A percentile compares a stretch with the other conserved stretches of the same genome.
Evolutionary conservation across 2,113 vertebrate genomes (phyloP).

Genomic region (Muscicapa adusta): DNA sequence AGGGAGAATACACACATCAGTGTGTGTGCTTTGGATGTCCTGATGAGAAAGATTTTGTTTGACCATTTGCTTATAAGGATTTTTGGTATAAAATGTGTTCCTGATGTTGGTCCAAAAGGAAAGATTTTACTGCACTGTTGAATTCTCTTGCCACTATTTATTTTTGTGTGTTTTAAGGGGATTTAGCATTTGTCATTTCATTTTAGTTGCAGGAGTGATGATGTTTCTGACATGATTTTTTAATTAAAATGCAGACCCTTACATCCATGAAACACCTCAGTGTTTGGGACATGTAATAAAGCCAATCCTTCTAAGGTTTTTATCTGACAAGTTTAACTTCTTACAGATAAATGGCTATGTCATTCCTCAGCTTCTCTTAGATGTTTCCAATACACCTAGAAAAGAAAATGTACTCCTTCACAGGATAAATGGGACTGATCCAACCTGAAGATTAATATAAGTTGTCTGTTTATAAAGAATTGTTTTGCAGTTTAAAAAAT

Average conservation of each 20-base stretch:
- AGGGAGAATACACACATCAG: neutral
- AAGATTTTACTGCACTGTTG: neutral
- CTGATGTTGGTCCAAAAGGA: neutral
- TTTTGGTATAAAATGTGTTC: neutral
- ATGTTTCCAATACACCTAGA: neutral
- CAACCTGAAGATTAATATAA: neutral
- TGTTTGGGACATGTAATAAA: neutral
- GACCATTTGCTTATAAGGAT: neutral
- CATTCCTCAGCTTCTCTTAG: neutral
- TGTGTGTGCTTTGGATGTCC: neutral
- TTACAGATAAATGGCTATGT: neutral
- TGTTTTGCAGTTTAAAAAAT: neutral
- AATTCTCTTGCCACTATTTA: neutral
- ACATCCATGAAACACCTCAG: neutral
- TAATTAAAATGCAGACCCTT: neutral
- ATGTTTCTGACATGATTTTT: neutral
- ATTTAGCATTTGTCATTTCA: neutral
- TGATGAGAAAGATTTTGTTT: neutral
- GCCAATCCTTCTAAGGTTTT: neutral
- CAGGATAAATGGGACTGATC: neutral
- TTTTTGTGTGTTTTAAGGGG: neutral
- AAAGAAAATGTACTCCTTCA: neutral
- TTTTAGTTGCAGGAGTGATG: neutral
- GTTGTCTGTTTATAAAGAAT: neutral
- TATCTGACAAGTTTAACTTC: neutral